These are phyloP conservation scores for Clavelina lepadiformis DNA, from an alignment of 23 tunicate genomes.

Conservation along the genomic window DNA sequence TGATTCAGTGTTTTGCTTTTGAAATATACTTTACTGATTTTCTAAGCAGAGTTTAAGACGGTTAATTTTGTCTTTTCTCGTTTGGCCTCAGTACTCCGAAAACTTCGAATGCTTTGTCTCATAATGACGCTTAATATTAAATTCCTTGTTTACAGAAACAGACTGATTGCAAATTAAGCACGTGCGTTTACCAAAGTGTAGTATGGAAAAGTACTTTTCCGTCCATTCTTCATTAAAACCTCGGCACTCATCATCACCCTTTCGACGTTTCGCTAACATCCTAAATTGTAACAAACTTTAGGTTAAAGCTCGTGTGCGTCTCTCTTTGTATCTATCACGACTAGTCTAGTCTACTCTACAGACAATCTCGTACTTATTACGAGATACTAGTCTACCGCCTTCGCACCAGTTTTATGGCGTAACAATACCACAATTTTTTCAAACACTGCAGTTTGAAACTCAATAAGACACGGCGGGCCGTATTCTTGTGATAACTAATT, in stretches of 20 bases:
- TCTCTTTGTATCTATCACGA: too few relatives aligned
- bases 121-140: constrained; percentile 57
- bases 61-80: constrained; percentile 40
- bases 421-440: too few relatives aligned
- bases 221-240: constrained; percentile 31
- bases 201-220: constrained; percentile 21
- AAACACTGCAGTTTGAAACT: too few relatives aligned
- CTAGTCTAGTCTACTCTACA: too few relatives aligned
- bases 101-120: constrained; percentile 28
- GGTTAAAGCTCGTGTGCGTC: too few relatives aligned
- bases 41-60: constrained; percentile 31
- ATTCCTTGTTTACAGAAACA: constrained; percentile 57
- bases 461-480: too few relatives aligned
- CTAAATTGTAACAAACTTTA: too few relatives aligned
- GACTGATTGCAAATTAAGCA: constrained; percentile 39
- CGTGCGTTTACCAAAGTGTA: constrained; percentile 15
- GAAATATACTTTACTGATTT: constrained; percentile 30
- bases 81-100: constrained; percentile 28
- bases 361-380: too few relatives aligned
- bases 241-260: constrained; percentile 34
- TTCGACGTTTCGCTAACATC: constrained; percentile 25
- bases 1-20: constrained; percentile 34
- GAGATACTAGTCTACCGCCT: too few relatives aligned
- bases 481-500: too few relatives aligned
- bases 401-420: too few relatives aligned